phyloP scores from a whole-genome alignment of 2,113 vertebrate species.

The Onychorhynchus coronatus region DNA sequence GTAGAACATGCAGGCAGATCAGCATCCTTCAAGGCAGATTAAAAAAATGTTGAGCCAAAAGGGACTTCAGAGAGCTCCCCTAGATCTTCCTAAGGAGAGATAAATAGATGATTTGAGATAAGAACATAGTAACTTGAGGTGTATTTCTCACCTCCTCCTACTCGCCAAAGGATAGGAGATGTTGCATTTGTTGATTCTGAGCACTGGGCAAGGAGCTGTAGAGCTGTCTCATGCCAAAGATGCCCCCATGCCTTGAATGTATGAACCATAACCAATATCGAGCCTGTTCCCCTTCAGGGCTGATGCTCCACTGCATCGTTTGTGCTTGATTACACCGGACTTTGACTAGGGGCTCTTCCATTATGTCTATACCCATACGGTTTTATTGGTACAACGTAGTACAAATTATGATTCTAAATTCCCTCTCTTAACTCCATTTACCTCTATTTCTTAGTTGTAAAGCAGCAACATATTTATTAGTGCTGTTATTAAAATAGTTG shows the following conservation, averaged over 20 bases:
- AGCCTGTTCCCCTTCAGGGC: background rate
- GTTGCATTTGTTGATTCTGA: background rate
- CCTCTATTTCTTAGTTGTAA: background rate
- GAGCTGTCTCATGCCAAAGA: background rate
- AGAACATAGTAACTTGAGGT: background rate
- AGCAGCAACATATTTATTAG: background rate
- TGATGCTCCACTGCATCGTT: background rate
- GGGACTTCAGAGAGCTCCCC: background rate
- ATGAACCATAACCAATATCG: background rate
- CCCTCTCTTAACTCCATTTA: background rate
- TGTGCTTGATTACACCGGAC: background rate
- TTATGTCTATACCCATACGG: background rate
- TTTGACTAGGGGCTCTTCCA: background rate
- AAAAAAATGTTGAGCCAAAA: background rate
- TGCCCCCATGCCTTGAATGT: rapidly evolving
- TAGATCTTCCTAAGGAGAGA: background rate
- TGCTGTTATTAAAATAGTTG: background rate
- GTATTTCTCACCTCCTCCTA: background rate
- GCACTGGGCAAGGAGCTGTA: background rate
- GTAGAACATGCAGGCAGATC: background rate
- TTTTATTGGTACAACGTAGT: background rate
- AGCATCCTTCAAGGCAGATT: background rate
- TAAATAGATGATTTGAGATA: background rate
- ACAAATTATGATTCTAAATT: background rate
- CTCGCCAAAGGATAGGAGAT: background rate